Evolutionary conservation across 1,140 invertebrate species (phyloP).

Genomic region (Procambarus virginalis): DNA sequence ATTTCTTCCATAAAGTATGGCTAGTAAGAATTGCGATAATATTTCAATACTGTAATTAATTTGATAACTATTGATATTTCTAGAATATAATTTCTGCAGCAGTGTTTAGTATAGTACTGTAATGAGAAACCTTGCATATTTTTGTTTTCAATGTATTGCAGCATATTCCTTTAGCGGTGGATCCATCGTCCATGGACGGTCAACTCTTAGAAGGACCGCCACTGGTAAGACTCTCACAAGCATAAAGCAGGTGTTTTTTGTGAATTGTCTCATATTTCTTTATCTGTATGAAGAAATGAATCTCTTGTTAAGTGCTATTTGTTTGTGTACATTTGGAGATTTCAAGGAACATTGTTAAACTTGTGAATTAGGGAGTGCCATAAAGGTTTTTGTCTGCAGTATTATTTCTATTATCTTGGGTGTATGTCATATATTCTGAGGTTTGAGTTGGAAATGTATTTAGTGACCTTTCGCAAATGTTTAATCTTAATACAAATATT

Average conservation of each 20-base stretch:
- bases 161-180: slow-evolving; percentile 4
- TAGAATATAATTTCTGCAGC: too few relatives aligned
- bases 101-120: too few relatives aligned
- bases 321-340: background rate
- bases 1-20: too few relatives aligned
- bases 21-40: too few relatives aligned
- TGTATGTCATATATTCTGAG: too few relatives aligned
- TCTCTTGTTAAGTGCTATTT: background rate
- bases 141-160: background rate
- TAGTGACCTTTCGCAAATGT: too few relatives aligned
- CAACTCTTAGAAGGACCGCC: background rate
- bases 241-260: background rate
- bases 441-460: too few relatives aligned
- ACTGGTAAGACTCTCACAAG: background rate
- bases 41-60: too few relatives aligned
- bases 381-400: background rate
- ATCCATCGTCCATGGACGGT: background rate
- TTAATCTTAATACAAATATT: too few relatives aligned
- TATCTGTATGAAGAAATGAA: background rate
- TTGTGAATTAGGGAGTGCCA: background rate
- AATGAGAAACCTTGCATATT: background rate
- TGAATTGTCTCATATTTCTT: background rate
- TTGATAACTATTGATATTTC: too few relatives aligned
- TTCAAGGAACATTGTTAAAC: background rate
- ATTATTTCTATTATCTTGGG: background rate